Conservation (phyloP, 2,888 invertebrate species). For the Leucoma salicis region DNA sequence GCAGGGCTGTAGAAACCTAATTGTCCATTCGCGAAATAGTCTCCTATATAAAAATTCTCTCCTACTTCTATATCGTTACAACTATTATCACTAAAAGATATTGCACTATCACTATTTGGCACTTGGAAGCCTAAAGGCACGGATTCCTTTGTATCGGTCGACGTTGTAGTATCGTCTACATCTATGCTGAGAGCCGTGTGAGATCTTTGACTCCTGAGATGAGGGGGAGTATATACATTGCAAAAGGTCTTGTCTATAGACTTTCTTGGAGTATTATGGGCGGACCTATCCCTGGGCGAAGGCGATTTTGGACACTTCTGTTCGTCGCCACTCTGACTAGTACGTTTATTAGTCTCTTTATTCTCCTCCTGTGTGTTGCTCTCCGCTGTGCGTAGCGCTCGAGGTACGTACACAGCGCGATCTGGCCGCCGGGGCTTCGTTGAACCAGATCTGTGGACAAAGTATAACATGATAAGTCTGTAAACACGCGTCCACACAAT, state of each 20-base stretch:
- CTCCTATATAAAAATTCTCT: slow-evolving; percentile 78
- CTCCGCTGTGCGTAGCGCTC: slow-evolving; percentile 82
- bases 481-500: slow-evolving; percentile 4
- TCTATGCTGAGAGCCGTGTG: slow-evolving; percentile 58
- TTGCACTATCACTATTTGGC: slow-evolving; percentile 81
- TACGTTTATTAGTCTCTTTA: slow-evolving; percentile 41
- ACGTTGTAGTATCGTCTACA: slow-evolving; percentile 46
- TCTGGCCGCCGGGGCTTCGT: slow-evolving; percentile 85
- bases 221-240: slow-evolving; percentile 78
- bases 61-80: slow-evolving; percentile 65
- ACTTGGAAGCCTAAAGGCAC: slow-evolving; percentile 74
- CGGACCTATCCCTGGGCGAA: slow-evolving; percentile 59
- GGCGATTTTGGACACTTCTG: slow-evolving; percentile 65
- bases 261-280: slow-evolving; percentile 63
- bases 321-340: slow-evolving; percentile 47
- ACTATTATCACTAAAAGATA: slow-evolving; percentile 75
- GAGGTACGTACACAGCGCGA: slow-evolving; percentile 90
- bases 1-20: slow-evolving; percentile 69
- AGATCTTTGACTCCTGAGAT: slow-evolving; percentile 68
- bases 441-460: slow-evolving; percentile 60
- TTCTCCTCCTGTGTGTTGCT: slow-evolving; percentile 39
- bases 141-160: slow-evolving; percentile 57
- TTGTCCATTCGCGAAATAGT: slow-evolving; percentile 76
- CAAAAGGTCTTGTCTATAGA: slow-evolving; percentile 71
- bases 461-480: slow-evolving; percentile 17